phyloP scores from a whole-genome alignment of 2,113 vertebrate species.

The Limnothrissa miodon region DNA sequence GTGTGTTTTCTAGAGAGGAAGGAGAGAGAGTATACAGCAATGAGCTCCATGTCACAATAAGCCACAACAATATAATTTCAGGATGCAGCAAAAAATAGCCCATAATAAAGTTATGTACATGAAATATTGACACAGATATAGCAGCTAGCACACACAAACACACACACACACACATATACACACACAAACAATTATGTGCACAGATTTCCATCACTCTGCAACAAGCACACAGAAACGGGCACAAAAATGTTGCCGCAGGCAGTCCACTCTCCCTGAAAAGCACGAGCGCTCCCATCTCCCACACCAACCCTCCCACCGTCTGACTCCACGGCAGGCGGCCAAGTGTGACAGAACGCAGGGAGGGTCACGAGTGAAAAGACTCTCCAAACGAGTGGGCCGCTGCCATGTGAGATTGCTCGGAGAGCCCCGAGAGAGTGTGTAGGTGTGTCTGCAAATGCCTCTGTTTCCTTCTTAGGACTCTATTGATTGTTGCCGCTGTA shows the following conservation, averaged over 20 bases:
- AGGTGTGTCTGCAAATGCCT: not conserved
- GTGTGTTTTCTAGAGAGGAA: too few relatives aligned
- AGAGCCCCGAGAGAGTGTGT: not conserved
- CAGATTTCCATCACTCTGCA: too few relatives aligned
- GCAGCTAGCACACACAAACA: too few relatives aligned
- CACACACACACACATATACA: not conserved
- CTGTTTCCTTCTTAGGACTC: not conserved
- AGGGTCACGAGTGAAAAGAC: slow-evolving; percentile 28
- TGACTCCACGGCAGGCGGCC: not conserved
- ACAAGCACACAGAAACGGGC: not conserved
- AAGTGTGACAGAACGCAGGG: not conserved
- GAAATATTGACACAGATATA: too few relatives aligned
- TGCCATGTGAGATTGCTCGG: not conserved
- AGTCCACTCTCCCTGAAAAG: not conserved
- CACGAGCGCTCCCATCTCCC: not conserved
- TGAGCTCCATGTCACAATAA: too few relatives aligned
- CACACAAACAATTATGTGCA: not conserved
- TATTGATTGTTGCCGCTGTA: too few relatives aligned
- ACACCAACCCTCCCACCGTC: not conserved
- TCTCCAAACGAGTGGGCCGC: not conserved
- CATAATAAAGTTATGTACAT: too few relatives aligned
- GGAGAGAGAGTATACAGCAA: too few relatives aligned
- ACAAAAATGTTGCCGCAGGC: not conserved
- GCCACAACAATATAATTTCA: too few relatives aligned
- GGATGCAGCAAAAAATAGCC: too few relatives aligned